phyloP scores from a whole-genome alignment of 2,113 vertebrate genomes.

The Anguilla rostrata region DNA sequence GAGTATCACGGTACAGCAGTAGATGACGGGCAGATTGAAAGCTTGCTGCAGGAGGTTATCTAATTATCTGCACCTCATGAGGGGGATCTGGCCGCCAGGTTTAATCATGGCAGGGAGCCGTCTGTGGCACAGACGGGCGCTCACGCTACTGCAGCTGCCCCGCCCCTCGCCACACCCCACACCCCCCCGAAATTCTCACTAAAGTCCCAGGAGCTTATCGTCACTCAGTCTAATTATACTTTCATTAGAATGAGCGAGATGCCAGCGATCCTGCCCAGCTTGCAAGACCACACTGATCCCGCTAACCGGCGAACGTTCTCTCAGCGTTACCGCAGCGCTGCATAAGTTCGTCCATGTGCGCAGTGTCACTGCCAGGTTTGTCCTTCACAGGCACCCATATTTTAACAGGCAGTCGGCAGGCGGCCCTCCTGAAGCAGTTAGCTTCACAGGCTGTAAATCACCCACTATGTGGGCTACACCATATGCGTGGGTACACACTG shows the following conservation, averaged over 20 bases:
- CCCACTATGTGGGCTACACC: background rate
- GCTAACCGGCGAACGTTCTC: background rate
- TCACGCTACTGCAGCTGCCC: slow-evolving; percentile 37
- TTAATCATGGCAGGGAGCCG: slow-evolving; percentile 45
- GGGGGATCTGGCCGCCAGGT: slow-evolving; percentile 50
- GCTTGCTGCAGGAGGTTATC: slow-evolving; percentile 46
- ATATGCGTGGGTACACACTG: background rate
- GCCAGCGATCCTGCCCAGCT: background rate
- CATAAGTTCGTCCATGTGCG: background rate
- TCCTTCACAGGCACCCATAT: background rate
- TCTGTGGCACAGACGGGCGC: slow-evolving; percentile 21
- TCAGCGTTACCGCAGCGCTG: background rate
- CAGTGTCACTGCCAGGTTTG: background rate
- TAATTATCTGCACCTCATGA: slow-evolving; percentile 60
- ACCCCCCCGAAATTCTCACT: slow-evolving; percentile 34
- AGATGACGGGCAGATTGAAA: slow-evolving; percentile 54
- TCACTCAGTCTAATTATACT: slow-evolving; percentile 49
- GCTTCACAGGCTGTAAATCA: background rate
- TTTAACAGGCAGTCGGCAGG: background rate
- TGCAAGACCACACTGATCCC: background rate
- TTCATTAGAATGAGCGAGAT: slow-evolving; percentile 44
- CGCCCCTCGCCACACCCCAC: slow-evolving; percentile 44
- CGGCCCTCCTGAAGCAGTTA: background rate
- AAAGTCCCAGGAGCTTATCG: slow-evolving; percentile 38
- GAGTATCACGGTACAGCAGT: slow-evolving; percentile 30